A percentile compares a stretch with the other conserved stretches of the same genome.
phyloP scores from a whole-genome alignment of 2,888 invertebrate genomes.

The Isotomurus palustris region DNA sequence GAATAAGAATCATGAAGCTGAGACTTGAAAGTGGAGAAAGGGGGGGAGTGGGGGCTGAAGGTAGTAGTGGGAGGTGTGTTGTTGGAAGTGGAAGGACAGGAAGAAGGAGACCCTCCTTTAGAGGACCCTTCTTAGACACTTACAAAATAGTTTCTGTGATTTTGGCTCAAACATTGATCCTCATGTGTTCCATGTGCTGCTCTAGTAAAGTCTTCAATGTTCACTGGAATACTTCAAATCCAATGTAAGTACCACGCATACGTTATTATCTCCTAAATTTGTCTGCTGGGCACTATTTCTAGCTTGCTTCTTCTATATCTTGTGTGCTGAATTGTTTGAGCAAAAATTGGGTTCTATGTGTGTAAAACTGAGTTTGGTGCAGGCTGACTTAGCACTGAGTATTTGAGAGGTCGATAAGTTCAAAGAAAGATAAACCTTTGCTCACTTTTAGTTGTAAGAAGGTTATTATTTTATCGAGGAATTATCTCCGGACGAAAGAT shows the following conservation, averaged over 20 bases:
- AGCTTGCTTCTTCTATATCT: too few relatives aligned
- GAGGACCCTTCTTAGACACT: conserved; percentile 2
- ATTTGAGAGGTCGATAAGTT: too few relatives aligned
- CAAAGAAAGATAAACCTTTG: too few relatives aligned
- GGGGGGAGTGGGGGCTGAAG: not conserved
- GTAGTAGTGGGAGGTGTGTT: not conserved
- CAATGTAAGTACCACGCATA: conserved; percentile 40
- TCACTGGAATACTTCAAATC: conserved; percentile 46
- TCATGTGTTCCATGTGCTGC: conserved; percentile 45
- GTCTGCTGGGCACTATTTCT: too few relatives aligned
- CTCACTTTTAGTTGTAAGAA: too few relatives aligned
- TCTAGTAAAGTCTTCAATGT: conserved; percentile 46
- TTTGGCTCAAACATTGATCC: conserved; percentile 42
- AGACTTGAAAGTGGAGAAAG: too few relatives aligned
- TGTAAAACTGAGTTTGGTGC: too few relatives aligned
- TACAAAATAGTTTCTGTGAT: conserved; percentile 41
- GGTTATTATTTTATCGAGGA: too few relatives aligned
- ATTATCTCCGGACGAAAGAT: not conserved
- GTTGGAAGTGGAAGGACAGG: not conserved
- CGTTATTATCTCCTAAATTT: not conserved
- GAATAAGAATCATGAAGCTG: not conserved
- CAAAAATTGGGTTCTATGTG: too few relatives aligned
- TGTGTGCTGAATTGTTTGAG: too few relatives aligned
- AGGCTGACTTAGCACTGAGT: too few relatives aligned
- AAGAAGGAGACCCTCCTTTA: not conserved